Evolutionary conservation across 2,888 invertebrate genomes (phyloP).

Genomic region (Diarsia rubi): DNA sequence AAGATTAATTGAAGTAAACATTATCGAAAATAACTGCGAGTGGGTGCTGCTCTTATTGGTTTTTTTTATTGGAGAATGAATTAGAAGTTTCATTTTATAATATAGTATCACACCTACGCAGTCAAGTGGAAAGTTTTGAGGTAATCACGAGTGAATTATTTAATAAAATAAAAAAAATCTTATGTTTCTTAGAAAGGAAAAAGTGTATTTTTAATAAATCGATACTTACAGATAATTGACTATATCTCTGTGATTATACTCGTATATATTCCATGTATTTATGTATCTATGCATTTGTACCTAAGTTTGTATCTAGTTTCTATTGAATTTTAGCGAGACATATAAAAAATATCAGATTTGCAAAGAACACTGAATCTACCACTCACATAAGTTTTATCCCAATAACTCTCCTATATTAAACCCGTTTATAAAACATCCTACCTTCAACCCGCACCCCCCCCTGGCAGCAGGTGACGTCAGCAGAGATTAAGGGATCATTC

Average conservation of each 20-base stretch:
- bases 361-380: neutral
- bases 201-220: too few relatives aligned
- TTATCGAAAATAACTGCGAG: neutral
- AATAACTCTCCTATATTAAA: slow-evolving; percentile 21
- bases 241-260: too few relatives aligned
- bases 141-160: neutral
- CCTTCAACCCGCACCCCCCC: neutral
- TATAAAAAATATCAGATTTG: neutral
- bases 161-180: too few relatives aligned
- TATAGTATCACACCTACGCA: neutral
- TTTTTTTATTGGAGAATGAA: neutral
- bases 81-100: neutral
- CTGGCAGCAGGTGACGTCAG: slow-evolving; percentile 23
- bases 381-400: neutral
- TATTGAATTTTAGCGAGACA: too few relatives aligned
- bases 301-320: too few relatives aligned
- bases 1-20: slow-evolving; percentile 46
- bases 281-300: too few relatives aligned
- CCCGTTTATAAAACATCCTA: neutral
- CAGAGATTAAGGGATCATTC: slow-evolving; percentile 37
- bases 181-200: too few relatives aligned
- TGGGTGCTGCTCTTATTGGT: neutral
- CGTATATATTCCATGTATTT: too few relatives aligned
- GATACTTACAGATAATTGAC: too few relatives aligned
- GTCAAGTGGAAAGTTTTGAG: neutral